Percentiles rank a stretch among this genome's conserved stretches.
These are phyloP conservation scores for Tenthredo distinguenda DNA, from an alignment of 2,888 invertebrate genomes.

Conservation along the genomic window DNA sequence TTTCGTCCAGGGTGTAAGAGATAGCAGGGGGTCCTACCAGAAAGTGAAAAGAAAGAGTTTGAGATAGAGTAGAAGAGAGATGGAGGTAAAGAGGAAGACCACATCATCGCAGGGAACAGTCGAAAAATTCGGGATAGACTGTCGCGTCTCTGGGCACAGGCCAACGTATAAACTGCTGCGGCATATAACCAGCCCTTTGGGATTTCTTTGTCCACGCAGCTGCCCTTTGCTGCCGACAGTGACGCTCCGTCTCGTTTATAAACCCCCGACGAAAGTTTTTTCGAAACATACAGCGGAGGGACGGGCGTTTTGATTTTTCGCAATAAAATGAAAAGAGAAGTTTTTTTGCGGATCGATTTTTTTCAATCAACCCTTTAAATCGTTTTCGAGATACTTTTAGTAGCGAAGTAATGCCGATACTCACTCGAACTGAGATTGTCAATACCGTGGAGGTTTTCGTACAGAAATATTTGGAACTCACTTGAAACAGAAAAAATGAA, in stretches of 20 bases:
- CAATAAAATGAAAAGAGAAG: not conserved
- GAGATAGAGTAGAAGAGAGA: not conserved
- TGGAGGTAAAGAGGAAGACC: not conserved
- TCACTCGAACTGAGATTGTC: not conserved
- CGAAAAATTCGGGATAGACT: constrained; percentile 26
- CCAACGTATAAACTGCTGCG: not conserved
- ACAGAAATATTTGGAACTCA: constrained; percentile 7
- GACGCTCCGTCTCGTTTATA: constrained; percentile 65
- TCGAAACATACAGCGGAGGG: not conserved
- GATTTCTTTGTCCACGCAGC: constrained; percentile 76
- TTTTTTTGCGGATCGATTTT: not conserved
- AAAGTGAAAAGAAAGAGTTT: not conserved
- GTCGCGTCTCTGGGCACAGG: not conserved
- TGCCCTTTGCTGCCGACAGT: constrained; percentile 73
- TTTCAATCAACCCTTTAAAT: too few species aligned
- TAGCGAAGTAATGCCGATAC: not conserved
- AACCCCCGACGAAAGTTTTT: not conserved
- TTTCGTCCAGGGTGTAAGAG: constrained; percentile 9
- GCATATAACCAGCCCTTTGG: constrained; percentile 35
- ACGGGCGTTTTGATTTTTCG: not conserved
- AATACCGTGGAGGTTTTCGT: not conserved
- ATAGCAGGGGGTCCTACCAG: constrained; percentile 4
- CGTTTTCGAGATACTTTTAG: too few species aligned
- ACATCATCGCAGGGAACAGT: constrained; percentile 11
- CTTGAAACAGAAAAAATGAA: constrained; percentile 16